Evolutionary conservation across 30 jellyfish, hydroid and myxozoan genomes (phyloP), one percentile per base, ranked within the genome.

Genomic region (Phacellophora camtschatica): DNA sequence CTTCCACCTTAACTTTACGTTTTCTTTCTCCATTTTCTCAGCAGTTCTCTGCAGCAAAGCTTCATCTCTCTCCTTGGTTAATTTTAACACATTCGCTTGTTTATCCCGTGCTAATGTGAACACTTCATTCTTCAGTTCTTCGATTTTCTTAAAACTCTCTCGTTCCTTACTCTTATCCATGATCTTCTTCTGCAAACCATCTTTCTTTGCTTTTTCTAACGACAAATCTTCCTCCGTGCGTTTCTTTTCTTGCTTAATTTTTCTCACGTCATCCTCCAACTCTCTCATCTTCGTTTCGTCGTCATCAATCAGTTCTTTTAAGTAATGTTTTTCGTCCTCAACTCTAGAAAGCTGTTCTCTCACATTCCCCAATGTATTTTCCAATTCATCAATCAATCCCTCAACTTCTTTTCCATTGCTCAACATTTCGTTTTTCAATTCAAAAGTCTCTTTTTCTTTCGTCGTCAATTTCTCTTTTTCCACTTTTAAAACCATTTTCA

Each of bases 1-100:
- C 24, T 78, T 78, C 81, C 64, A 33, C 39, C 64, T 64, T 18
- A 78, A 24, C 56, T 78, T 78, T 25, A 78, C 19, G 34, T 78
- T 78, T 10, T 78, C 90, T 36, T 63, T 78, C 59, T 66, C 90
- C 54, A 78, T 39, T 57, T 61, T 78, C 28, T 78, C 90, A 0
- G 82, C 69, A 2, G 90, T 78, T 34, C 32, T 42, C 81, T 42
- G 81, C 59, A 78, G 22, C 12, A 78, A 22, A 3, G 77, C 83
- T 13, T 62, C 90, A 51, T 63, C 82, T 62, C 82, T 43, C 41
- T 78, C 74, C 66, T 62, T 78, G 18, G 77, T 51, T 28, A 78
- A 33, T 18, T 35, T 29, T 66, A 50, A 35, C n/a, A 24, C 41
- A 29, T 46, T 74, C 29, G 41, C 69, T 33, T 78, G 82, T 31